A percentile compares a stretch with the other conserved stretches of the same genome.
These are phyloP conservation scores for Scolopax mira DNA, from an alignment of 2,113 vertebrate genomes.

Conservation along the genomic window DNA sequence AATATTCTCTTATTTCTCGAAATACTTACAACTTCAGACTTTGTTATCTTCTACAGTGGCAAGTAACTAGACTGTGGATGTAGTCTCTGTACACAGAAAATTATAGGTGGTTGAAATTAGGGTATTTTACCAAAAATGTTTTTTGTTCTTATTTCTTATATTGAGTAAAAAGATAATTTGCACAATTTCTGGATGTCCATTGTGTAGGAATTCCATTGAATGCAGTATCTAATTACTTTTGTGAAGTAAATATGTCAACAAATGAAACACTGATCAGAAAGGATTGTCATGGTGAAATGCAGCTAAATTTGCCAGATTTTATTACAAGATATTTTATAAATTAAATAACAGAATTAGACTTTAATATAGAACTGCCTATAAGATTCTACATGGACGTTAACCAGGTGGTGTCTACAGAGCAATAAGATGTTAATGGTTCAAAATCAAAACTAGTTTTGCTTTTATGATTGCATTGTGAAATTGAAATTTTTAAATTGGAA, in stretches of 20 bases:
- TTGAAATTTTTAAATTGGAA: neutral
- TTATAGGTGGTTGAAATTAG: neutral
- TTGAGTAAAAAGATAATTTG: neutral
- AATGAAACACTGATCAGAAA: neutral
- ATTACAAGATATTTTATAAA: neutral
- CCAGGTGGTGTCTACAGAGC: neutral
- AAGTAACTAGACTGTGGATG: neutral
- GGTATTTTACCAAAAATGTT: neutral
- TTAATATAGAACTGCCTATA: neutral
- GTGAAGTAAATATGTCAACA: neutral
- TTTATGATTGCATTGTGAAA: neutral
- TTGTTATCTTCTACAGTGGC: neutral
- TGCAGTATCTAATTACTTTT: neutral
- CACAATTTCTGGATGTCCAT: neutral
- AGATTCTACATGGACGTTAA: neutral
- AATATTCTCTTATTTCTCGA: neutral
- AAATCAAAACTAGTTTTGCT: neutral
- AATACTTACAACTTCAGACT: neutral
- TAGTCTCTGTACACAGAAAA: neutral
- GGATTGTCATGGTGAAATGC: fast-evolving
- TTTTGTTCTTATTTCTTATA: neutral
- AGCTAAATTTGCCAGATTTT: neutral
- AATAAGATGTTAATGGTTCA: neutral
- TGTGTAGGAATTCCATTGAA: neutral
- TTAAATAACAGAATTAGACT: neutral